Percentiles rank a stretch among this genome's conserved stretches.
phyloP scores from a whole-genome alignment of 2,888 invertebrate species.

The Dorcus parallelipipedus region DNA sequence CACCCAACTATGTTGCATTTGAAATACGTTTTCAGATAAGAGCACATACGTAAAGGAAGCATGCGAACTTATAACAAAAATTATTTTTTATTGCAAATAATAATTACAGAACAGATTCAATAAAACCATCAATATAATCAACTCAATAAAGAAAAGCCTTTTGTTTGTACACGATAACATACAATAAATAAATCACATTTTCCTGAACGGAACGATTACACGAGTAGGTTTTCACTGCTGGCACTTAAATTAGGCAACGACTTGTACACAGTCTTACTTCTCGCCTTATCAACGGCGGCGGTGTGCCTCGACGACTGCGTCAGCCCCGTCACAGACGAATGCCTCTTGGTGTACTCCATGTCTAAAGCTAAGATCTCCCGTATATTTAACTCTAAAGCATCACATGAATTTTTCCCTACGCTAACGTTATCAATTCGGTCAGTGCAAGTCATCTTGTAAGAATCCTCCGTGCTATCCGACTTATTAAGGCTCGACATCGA shows the following conservation, averaged over 20 bases:
- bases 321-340: conserved; percentile 38
- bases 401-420: conserved; percentile 40
- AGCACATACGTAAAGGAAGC: not conserved
- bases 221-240: conserved; percentile 62
- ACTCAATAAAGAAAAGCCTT: conserved; percentile 9
- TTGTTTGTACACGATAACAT: conserved; percentile 11
- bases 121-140: conserved; percentile 11
- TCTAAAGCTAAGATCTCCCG: conserved; percentile 53
- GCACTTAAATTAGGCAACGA: conserved; percentile 71
- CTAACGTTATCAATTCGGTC: conserved; percentile 20
- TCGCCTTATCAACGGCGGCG: conserved; percentile 27
- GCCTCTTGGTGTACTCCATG: conserved; percentile 45
- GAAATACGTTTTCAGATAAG: no score
- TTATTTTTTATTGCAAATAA: conserved; percentile 12
- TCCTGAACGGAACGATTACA: conserved; percentile 35
- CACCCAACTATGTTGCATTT: no score
- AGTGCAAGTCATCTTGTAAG: conserved; percentile 12
- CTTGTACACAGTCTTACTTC: conserved; percentile 52
- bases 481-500: conserved; percentile 21
- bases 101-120: conserved; percentile 13
- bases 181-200: conserved; percentile 16
- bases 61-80: conserved; percentile 7
- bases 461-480: conserved; percentile 17
- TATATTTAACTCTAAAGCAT: conserved; percentile 50
- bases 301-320: conserved; percentile 36